Evolutionary conservation across 2,113 vertebrate genomes (phyloP).

Genomic region (Lagenorhynchus albirostris): DNA sequence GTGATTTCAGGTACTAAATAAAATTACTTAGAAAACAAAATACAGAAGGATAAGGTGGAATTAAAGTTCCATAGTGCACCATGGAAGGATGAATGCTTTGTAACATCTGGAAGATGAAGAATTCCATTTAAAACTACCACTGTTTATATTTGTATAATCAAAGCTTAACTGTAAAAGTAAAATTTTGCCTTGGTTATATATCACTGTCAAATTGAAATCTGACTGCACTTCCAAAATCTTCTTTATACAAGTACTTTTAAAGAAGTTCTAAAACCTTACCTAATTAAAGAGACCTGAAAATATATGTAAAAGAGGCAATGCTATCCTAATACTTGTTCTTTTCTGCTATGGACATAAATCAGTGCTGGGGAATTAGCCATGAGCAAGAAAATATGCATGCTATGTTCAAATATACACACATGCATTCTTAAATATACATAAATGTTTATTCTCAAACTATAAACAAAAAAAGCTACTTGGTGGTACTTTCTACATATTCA

Average conservation of each 20-base stretch:
- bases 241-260: neutral
- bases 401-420: slow-evolving; percentile 7
- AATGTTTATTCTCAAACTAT: slow-evolving; percentile 11
- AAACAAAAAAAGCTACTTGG: neutral
- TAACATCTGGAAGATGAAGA: slow-evolving; percentile 22
- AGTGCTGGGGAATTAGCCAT: neutral
- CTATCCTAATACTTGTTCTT: neutral
- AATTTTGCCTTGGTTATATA: neutral
- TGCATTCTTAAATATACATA: neutral
- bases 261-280: neutral
- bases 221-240: neutral
- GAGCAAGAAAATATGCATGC: neutral
- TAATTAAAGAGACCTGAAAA: slow-evolving; percentile 25
- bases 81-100: neutral
- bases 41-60: neutral
- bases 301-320: neutral
- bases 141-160: slow-evolving; percentile 3
- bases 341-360: slow-evolving; percentile 30
- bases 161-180: neutral
- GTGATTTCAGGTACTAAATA: neutral
- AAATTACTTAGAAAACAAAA: neutral
- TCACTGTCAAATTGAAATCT: neutral
- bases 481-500: slow-evolving; percentile 6
- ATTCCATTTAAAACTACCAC: neutral
- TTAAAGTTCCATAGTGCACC: neutral